Conservation (phyloP, 2,888 invertebrate genomes). For the Galerucella calmariensis region DNA sequence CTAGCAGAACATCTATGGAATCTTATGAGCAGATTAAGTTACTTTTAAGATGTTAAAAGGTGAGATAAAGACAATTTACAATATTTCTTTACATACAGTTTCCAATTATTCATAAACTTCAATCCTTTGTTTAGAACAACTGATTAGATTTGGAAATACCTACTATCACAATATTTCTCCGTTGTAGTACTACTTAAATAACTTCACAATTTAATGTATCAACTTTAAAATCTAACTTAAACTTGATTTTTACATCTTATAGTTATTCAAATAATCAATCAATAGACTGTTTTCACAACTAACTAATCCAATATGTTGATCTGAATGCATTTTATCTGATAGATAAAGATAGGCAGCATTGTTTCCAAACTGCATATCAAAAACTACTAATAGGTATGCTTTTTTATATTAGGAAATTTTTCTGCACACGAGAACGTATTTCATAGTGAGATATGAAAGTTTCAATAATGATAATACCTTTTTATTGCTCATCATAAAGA, state of each 20-base stretch:
- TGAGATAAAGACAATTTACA: neutral
- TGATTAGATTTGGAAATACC: slow-evolving; percentile 22
- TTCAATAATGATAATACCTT: no score
- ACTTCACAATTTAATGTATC: neutral
- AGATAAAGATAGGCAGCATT: slow-evolving; percentile 40
- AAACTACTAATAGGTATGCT: slow-evolving; percentile 11
- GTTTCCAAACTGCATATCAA: slow-evolving; percentile 36
- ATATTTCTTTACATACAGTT: neutral
- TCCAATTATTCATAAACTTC: neutral
- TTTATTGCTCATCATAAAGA: no score
- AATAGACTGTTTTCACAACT: slow-evolving; percentile 35
- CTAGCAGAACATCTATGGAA: no score
- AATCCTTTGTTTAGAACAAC: slow-evolving; percentile 11
- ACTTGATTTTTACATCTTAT: slow-evolving; percentile 27
- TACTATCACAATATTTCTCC: slow-evolving; percentile 22
- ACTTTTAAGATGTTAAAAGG: neutral
- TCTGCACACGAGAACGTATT: neutral
- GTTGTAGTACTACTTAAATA: slow-evolving; percentile 10
- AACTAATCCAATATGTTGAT: slow-evolving; percentile 36
- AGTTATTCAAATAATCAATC: slow-evolving; percentile 30
- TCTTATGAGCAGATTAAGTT: neutral
- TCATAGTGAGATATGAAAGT: no score
- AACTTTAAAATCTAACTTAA: neutral
- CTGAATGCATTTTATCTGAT: slow-evolving; percentile 39
- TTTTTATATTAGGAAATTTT: neutral